phyloP scores from a whole-genome alignment of 2,113 vertebrate species.

The Coracopsis vasa region DNA sequence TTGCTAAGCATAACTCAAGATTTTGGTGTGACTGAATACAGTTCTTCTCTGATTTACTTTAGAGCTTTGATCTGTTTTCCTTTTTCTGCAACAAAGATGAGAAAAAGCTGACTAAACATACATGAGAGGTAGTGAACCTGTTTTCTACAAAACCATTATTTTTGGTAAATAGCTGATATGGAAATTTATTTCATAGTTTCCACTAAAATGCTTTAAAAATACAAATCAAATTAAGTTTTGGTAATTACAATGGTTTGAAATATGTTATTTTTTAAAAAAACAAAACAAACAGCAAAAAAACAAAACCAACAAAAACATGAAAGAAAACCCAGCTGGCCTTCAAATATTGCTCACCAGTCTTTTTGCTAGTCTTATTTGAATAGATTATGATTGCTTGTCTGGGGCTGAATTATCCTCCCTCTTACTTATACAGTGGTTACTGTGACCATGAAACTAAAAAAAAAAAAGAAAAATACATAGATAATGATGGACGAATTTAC shows the following conservation, averaged over 20 bases:
- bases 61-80: background rate
- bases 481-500: background rate
- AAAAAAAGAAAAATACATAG: background rate
- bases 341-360: background rate
- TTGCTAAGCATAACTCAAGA: background rate
- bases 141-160: background rate
- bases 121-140: background rate
- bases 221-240: background rate
- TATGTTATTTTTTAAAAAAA: fast-evolving
- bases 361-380: background rate
- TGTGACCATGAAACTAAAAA: background rate
- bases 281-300: background rate
- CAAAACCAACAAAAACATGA: background rate
- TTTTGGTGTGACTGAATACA: background rate
- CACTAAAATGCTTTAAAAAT: background rate
- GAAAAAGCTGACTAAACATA: background rate
- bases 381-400: background rate
- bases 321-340: background rate
- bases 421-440: background rate
- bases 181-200: background rate
- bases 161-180: background rate
- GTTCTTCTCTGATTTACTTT: background rate
- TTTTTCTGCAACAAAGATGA: background rate
- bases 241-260: background rate
- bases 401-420: background rate